Evolutionary conservation across 2,888 invertebrate genomes (phyloP).

Genomic region (Litoditis marina): DNA sequence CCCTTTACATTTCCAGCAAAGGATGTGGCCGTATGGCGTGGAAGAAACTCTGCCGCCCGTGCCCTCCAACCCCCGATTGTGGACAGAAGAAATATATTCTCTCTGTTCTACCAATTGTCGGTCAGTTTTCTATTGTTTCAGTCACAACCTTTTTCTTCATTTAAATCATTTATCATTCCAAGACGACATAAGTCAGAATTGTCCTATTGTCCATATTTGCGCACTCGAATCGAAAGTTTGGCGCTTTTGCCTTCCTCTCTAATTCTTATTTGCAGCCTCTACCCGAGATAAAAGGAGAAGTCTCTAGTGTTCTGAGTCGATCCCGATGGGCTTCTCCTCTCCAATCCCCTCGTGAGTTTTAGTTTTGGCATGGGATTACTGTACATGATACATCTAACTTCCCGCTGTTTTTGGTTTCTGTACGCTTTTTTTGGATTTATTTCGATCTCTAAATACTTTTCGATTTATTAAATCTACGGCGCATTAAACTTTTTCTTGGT

Average conservation of each 20-base stretch:
- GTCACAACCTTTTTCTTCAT: constrained; percentile 7
- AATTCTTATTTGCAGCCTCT: not conserved
- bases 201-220: not conserved
- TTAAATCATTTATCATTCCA: no score
- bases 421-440: not conserved
- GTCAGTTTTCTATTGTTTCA: constrained; percentile 9
- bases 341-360: not conserved
- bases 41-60: constrained; percentile 49
- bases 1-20: constrained; percentile 24
- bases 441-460: not conserved
- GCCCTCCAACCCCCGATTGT: constrained; percentile 58
- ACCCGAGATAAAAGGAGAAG: not conserved
- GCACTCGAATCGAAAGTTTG: no score
- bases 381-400: no score
- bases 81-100: constrained; percentile 56
- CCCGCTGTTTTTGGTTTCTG: not conserved
- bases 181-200: not conserved
- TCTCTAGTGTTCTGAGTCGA: not conserved
- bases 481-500: no score
- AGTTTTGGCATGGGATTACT: no score
- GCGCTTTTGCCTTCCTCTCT: no score
- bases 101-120: constrained; percentile 44
- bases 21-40: constrained; percentile 47
- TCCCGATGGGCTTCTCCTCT: not conserved
- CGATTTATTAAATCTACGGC: no score